Evolutionary conservation across 2,888 invertebrate species (phyloP), one percentile per base, ranked within the genome.

Genomic region (Rhingia rostrata): DNA sequence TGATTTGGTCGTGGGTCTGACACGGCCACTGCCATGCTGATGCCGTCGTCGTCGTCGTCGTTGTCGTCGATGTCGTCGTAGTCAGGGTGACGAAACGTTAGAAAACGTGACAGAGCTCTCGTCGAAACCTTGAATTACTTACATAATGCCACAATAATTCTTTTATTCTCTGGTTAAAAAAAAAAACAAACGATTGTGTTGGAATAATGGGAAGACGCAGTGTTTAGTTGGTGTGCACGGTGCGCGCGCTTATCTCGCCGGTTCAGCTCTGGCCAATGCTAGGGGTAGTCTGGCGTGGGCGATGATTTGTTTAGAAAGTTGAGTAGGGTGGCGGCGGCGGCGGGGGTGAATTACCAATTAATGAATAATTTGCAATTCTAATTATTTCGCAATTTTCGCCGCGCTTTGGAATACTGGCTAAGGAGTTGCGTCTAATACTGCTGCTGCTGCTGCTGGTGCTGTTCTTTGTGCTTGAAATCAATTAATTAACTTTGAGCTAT

Each of bases 401-500:
- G 61, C 22, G 22, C 22, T 47, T 66, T 45, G 58, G 43, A 82
- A 56, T 74, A 51, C 63, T 33, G 30, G 56, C 39, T 51, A 83
- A 73, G 72, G 82, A 81, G 75, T 75, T 67, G n/a, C n/a, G n/a
- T n/a, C n/a, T n/a, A n/a, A n/a, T n/a, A n/a, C n/a, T n/a, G n/a
- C n/a, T n/a, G 22, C 22, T 22, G 22, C 22, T 22, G 2, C 2
- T 22, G 22, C 22, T 22, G 22, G 14, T 61, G 49, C 33, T 66
- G 72, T 41, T 78, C 67, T 61, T 77, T 83, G 67, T 78, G 61
- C 53, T 73, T 73, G 73, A 83, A 83, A 79, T 83, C 79, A 83
- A 69, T 79, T 79, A 79, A 83, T 83, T 83, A 79, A 83, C 32
- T 58, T 77, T 72, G 66, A 22, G 66, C 72, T 82, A 82, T 82